Evolutionary conservation across 2,888 invertebrate genomes (phyloP).

Genomic region (Acrobasis suavella): DNA sequence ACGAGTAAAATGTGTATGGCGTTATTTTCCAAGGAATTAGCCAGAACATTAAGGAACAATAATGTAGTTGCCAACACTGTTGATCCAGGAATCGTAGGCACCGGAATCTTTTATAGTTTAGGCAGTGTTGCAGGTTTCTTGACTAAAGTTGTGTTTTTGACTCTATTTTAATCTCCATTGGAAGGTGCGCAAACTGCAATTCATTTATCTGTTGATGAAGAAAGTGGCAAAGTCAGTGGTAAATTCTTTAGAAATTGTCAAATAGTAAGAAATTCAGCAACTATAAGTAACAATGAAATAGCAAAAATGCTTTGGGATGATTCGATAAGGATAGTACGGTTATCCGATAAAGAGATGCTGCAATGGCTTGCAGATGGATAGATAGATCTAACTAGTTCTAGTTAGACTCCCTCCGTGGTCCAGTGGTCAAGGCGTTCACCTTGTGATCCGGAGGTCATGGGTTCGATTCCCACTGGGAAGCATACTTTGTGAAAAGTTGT

Average conservation of each 20-base stretch:
- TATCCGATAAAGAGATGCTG: slow-evolving; percentile 6
- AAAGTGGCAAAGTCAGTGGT: slow-evolving; percentile 35
- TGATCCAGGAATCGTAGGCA: slow-evolving; percentile 92
- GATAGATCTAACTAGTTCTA: too few relatives aligned
- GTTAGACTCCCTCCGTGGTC: too few relatives aligned
- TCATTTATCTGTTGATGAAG: slow-evolving; percentile 34
- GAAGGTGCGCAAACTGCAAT: slow-evolving; percentile 31
- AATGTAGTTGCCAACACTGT: slow-evolving; percentile 89
- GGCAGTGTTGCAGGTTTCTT: slow-evolving; percentile 72
- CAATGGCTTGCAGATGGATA: slow-evolving; percentile 4
- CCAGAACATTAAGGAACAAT: slow-evolving; percentile 82
- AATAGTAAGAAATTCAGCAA: slow-evolving; percentile 2
- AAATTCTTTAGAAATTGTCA: slow-evolving; percentile 18
- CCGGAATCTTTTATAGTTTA: slow-evolving; percentile 84
- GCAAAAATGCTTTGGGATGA: slow-evolving; percentile 19
- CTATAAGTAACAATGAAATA: neutral
- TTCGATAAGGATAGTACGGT: slow-evolving; percentile 12
- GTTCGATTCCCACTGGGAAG: too few relatives aligned
- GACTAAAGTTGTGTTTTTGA: slow-evolving; percentile 67
- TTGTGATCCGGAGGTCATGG: too few relatives aligned
- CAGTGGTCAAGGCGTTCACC: too few relatives aligned
- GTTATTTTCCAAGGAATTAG: slow-evolving; percentile 86
- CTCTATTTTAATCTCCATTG: slow-evolving; percentile 16
- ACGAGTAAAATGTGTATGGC: slow-evolving; percentile 87
- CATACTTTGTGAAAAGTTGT: too few relatives aligned